Base-by-base conservation (phyloP, 53 echinoderm and acorn worm genomes). In the Hippasteria phrygiana region DNA sequence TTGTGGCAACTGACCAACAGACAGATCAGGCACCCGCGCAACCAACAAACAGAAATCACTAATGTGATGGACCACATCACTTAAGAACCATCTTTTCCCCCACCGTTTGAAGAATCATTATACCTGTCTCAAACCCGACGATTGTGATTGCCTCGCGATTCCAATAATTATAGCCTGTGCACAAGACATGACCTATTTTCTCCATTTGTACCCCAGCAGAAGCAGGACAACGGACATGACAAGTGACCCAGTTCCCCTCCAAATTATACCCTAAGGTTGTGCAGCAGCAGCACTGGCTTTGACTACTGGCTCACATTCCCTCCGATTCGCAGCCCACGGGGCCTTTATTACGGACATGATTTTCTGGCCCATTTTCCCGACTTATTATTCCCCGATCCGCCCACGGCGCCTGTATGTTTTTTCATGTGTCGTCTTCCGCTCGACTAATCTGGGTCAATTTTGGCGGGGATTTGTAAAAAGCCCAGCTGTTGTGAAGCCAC, bases 361-460 rank as follows among this genome's bases (percentile, higher is more conserved):
- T 36, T 10, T 13, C 22, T 37, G 34, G 37, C 69, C 69, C 18
- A 72, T 72, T 34, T 59, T 65, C 31, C 14, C 64, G 16, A 28
- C 64, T 63, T 26, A 63, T 81, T 46, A 38, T 41, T 43, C 42
- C 32, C 62, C 62, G 37, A 35, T 32, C 27, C 31, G 22, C 43
- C 45, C 64, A 7, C 31, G 43, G 12, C 81, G n/a, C 65, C 27
- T 63, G 43, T 59, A 11, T 29, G 40, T 27, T 55, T 59, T 27
- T 81, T 65, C 40, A 20, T 13, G 43, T 80, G 81, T 32, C 8
- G 26, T 65, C 81, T 65, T 81, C 64, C 45, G 43, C 65, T 18
- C 43, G 81, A 56, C 41, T 81, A 29, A 81, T 81, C 81, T 81
- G 29, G 65, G 81, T 81, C 81, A 81, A 81, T 42, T 6, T 80